Base-by-base conservation (phyloP, 2,113 vertebrate species). In the Ptilorrhoa leucosticta region DNA sequence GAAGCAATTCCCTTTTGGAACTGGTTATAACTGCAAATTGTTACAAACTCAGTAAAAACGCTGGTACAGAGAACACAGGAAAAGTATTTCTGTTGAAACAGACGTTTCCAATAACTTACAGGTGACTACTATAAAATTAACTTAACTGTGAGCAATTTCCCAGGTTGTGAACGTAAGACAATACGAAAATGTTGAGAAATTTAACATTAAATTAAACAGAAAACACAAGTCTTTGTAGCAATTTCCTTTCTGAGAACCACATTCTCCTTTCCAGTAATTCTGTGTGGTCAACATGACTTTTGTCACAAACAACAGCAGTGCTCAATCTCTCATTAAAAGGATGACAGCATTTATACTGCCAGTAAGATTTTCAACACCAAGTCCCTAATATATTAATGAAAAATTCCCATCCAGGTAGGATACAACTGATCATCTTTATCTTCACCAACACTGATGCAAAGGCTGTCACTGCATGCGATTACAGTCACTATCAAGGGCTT, bases 341-440 rank as follows among this genome's bases (percentile, higher is more conserved):
- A 44, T 15, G 21, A 19, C 53, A 79, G 48, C 28, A 77, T 86
- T 96, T 90, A 89, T 45, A 80, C 4, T 50, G 35, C 45, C 66
- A 63, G 50, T 27, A 57, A 27, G 37, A 17, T 90, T 97, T 94
- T 71, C 87, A 83, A 23, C 15, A 40, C 13, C 78, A 95, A 95
- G 84, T 51, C 39, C 75, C 27, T n/a, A 48, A 39, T 15, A 82
- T 39, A 65, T 77, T 84, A 66, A 78, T 45, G 50, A 76, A 87
- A 93, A 94, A 64, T 96, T 93, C 78, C 78, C 37, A 89, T 84
- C 80, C 45, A 95, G 80, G 73, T 60, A 86, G 87, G 78, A 81
- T 63, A 76, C 33, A 97, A 94, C 51, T 77, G 75, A 94, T 94
- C 75, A 89, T 77, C 19, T 82, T 94, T 96, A 83, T 85, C 73